These are phyloP conservation scores for Chymomyza procnemis DNA, from an alignment of 2,888 invertebrate genomes.

Conservation along the genomic window DNA sequence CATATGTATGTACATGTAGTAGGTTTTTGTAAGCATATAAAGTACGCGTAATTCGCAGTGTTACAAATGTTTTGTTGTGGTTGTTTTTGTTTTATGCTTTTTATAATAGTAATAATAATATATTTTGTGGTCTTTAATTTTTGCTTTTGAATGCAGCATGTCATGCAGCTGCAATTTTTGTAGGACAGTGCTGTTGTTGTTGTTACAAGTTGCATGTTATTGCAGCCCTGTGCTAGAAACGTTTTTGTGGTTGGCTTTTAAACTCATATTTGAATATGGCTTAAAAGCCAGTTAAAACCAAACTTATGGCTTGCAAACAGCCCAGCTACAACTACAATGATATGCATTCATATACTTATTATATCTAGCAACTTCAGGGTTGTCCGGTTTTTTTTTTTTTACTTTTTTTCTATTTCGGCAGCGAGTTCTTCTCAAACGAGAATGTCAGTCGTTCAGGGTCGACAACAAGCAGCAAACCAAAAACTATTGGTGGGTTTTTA, in stretches of 20 bases:
- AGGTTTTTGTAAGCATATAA: slow-evolving; percentile 5
- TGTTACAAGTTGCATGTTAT: neutral
- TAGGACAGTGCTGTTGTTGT: neutral
- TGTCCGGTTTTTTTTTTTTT: slow-evolving; percentile 30
- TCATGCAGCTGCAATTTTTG: neutral
- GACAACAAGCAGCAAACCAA: slow-evolving; percentile 23
- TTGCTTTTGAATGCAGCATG: no score
- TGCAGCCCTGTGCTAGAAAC: neutral
- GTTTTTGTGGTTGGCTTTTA: neutral
- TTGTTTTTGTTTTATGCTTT: neutral
- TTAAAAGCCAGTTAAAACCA: neutral
- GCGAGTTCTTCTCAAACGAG: slow-evolving; percentile 43
- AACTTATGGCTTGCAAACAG: neutral
- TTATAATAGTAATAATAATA: neutral
- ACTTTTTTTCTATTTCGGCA: slow-evolving; percentile 10
- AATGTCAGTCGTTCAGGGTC: slow-evolving; percentile 57
- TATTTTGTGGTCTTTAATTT: neutral
- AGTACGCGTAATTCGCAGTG: neutral
- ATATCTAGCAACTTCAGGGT: slow-evolving; percentile 28
- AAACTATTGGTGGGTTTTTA: neutral
- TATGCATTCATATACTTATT: neutral
- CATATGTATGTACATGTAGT: neutral
- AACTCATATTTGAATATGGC: neutral
- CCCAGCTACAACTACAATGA: neutral
- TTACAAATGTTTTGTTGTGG: neutral